Base-by-base conservation (phyloP, 2,113 vertebrate genomes). In the Dryoscopus gambensis region DNA sequence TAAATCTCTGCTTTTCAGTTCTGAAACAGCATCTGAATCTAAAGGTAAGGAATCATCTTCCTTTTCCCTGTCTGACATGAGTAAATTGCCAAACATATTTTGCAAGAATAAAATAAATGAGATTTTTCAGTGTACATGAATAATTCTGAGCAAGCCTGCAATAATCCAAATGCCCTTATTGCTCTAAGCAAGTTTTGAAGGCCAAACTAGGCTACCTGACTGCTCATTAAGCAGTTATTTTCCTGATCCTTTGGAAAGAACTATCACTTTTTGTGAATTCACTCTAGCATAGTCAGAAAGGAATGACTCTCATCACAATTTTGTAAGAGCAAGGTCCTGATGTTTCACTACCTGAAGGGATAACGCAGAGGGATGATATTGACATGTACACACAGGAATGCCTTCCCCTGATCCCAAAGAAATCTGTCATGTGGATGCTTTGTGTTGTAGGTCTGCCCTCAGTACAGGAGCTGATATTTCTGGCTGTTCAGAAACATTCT, bases 161-260 rank as follows among this genome's bases (percentile, higher is more conserved):
- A 77, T 96, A 94, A 84, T 91, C 64, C 64, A 90, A 40, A 80
- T 93, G 71, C 37, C n/a, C 33, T 83, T 44, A 39, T 40, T 91
- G 49, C 52, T 71, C 44, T 67, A 39, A 95, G 65, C 44, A 91
- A 89, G 44, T 12, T 71, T 65, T 86, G 77, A 92, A 96, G 79
- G 57, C 40, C 93, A 70, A 91, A 78, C 46, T 50, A 14, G 55
- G 40, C 17, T 82, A 60, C 59, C 33, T 47, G 73, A 37, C 53
- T 91, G 56, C 84, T 94, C 59, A 94, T 94, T 94, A 95, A 91
- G 46, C 30, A 74, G 28, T 37, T 91, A 69, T 79, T 95, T 95
- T 87, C 49, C 20, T 70, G n/a, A 89, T 85, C 65, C 44, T 89
- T 78, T 75, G 81, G 64, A 89, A 93, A 80, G 69, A 69, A 23